phyloP scores from a whole-genome alignment of 1,140 invertebrate species.

The Sitobion miscanthi region DNA sequence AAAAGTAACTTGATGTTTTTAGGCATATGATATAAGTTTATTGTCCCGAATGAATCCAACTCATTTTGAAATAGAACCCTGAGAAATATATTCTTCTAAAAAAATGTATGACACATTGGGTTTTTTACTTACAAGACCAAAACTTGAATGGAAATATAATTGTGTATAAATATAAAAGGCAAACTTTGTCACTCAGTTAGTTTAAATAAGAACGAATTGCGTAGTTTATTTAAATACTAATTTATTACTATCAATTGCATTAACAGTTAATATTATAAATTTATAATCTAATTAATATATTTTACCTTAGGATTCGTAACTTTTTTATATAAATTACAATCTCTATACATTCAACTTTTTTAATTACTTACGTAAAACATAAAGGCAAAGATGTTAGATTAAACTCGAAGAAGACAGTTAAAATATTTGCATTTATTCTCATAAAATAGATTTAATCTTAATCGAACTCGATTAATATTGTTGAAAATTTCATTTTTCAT shows the following conservation, averaged over 20 bases:
- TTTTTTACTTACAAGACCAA: background rate
- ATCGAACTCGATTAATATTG: background rate
- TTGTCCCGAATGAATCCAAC: background rate
- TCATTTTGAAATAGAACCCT: background rate
- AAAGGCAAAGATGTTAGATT: background rate
- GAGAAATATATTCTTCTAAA: background rate
- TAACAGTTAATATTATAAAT: background rate
- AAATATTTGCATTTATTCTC: background rate
- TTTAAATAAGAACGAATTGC: background rate
- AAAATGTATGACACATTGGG: background rate
- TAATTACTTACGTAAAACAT: background rate
- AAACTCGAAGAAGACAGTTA: background rate
- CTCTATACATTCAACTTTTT: background rate
- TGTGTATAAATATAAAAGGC: background rate
- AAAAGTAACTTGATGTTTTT: background rate
- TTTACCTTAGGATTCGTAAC: too few species aligned
- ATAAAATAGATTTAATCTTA: background rate
- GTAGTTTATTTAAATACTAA: background rate
- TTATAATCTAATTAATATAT: background rate
- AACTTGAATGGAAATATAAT: background rate
- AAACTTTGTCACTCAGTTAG: background rate
- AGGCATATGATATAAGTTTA: background rate
- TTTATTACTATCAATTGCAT: background rate
- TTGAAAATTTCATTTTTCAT: background rate
- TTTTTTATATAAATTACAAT: background rate